Base-by-base conservation (phyloP, 2,888 invertebrate species). In the Dendrolimus pini region DNA sequence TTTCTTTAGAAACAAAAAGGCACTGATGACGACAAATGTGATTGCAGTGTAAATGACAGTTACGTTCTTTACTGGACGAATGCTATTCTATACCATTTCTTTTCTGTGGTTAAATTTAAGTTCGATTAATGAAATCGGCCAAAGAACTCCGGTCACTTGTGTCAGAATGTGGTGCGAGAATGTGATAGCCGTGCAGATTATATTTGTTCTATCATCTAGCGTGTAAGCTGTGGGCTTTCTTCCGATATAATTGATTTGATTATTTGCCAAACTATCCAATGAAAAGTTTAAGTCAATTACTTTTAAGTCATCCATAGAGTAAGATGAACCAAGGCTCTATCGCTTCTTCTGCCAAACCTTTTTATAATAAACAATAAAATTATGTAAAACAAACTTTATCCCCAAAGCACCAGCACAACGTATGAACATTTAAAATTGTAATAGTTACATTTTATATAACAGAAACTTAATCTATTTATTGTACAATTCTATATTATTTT, bases 261-360 rank as follows among this genome's bases (percentile, higher is more conserved):
- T 73, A 62, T 80, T 77, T 78, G 80, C 84, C 83, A 83, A 84
- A 77, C 72, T 72, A 69, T 75, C 72, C 69, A 74, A 74, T 74
- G 70, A 78, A 75, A 70, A 70, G 78, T 83, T 81, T 75, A 75
- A 83, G 89, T 89, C 89, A 89, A 89, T 89, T 89, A 89, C 82
- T 85, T 89, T 89, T 85, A 89, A 88, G 89, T 89, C 89, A 89
- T 87, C 81, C 78, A 83, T 88, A 89, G 83, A 61, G 65, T 69
- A 89, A 84, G 85, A 79, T 65, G 78, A 77, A 73, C 67, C 72
- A 71, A 69, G 63, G 66, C 70, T 77, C 75, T 77, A 79, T 81
- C 75, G 86, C 88, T 85, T 87, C 71, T 75, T 85, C 84, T 80
- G 86, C 86, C 78, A 83, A 47, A 83, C 74, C 78, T 73, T 78